These are phyloP conservation scores for Tachuris rubrigastra DNA, from an alignment of 2,113 vertebrate species.

Conservation along the genomic window DNA sequence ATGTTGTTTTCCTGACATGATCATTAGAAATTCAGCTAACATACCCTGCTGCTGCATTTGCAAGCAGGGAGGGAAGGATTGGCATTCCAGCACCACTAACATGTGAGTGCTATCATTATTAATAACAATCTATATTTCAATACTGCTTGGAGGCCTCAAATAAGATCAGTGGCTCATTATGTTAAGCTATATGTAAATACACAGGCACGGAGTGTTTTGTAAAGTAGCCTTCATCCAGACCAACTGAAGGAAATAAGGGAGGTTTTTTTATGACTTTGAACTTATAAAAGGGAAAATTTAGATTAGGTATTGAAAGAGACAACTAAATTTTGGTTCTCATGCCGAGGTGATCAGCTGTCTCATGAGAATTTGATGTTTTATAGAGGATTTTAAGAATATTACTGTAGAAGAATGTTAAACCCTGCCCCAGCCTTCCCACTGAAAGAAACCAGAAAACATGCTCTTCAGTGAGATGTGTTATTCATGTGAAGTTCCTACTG, in stretches of 20 bases:
- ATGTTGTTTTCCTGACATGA: neutral
- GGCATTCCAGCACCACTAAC: neutral
- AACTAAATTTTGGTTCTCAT: neutral
- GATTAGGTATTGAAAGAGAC: neutral
- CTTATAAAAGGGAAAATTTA: neutral
- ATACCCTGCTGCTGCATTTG: neutral
- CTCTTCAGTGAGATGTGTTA: neutral
- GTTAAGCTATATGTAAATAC: slow-evolving; percentile 31
- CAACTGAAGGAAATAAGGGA: neutral
- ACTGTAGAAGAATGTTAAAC: neutral
- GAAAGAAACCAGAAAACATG: neutral
- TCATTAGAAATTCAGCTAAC: neutral
- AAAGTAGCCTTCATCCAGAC: neutral
- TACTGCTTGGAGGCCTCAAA: neutral
- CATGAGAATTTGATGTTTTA: neutral
- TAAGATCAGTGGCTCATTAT: slow-evolving; percentile 18
- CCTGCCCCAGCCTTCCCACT: neutral
- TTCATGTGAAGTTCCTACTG: neutral
- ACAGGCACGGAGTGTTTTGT: neutral
- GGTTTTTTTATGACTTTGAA: neutral
- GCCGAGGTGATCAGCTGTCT: neutral
- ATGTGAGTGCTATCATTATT: neutral
- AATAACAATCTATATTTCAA: slow-evolving; percentile 17
- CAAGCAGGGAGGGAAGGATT: neutral
- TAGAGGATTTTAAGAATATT: neutral